phyloP scores from a whole-genome alignment of 1,140 invertebrate genomes.

The Nasonia vitripennis region DNA sequence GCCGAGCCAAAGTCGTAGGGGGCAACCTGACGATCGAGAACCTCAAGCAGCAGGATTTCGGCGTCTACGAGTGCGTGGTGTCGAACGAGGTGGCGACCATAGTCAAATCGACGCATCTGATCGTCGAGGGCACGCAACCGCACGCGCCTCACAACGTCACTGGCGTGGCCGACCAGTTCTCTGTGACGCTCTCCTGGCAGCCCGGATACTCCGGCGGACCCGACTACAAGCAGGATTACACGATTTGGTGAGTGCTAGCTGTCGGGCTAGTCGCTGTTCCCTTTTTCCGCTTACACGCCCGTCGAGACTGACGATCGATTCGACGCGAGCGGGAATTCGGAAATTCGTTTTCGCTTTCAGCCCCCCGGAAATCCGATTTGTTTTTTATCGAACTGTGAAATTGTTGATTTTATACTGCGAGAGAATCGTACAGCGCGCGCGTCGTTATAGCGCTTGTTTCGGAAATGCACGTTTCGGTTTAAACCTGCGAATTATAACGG shows the following conservation, averaged over 20 bases:
- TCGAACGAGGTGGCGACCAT: constrained; percentile 96
- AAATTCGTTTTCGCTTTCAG: not conserved
- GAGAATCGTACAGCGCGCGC: too few relatives aligned
- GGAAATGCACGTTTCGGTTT: not conserved
- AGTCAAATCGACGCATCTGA: constrained; percentile 90
- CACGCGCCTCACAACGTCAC: constrained; percentile 97
- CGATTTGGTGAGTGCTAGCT: constrained; percentile 83
- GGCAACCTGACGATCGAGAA: constrained; percentile 95
- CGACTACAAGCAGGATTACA: constrained; percentile 95
- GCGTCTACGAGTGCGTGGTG: constrained; percentile 95
- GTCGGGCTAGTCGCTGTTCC: not conserved
- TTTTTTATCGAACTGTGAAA: not conserved
- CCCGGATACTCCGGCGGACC: constrained; percentile 96
- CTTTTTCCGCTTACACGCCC: not conserved
- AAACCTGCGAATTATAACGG: not conserved
- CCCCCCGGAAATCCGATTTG: not conserved
- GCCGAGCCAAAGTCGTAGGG: constrained; percentile 83
- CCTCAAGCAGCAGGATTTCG: constrained; percentile 92
- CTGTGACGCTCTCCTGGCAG: constrained; percentile 92
- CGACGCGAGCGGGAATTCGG: not conserved
- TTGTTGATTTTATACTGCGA: too few relatives aligned
- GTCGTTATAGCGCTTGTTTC: too few relatives aligned
- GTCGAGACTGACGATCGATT: not conserved
- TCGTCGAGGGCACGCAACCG: constrained; percentile 96
- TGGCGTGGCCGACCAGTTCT: constrained; percentile 89